Conservation (phyloP, 2,888 invertebrate species). For the Hydriomena furcata region DNA sequence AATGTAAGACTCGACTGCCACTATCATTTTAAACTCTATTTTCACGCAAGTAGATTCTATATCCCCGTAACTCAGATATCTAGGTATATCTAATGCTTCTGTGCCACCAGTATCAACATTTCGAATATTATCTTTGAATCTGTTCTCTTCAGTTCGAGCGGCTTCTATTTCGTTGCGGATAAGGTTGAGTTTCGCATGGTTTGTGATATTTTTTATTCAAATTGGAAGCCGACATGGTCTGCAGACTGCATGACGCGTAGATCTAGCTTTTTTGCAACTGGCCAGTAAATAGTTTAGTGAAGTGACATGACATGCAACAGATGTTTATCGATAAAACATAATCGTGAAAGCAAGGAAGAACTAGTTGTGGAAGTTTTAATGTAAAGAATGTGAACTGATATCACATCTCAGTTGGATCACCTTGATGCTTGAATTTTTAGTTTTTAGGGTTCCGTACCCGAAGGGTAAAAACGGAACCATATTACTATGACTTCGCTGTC, state of each 20-base stretch:
- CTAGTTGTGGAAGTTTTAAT: not conserved
- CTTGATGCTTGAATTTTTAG: no score
- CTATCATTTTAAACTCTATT: constrained; percentile 10
- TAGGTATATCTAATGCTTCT: constrained; percentile 3
- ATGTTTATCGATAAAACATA: constrained; percentile 12
- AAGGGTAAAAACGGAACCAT: no score
- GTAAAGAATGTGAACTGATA: no score
- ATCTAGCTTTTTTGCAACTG: constrained; percentile 69
- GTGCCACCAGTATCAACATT: constrained; percentile 18
- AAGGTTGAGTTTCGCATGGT: constrained; percentile 43
- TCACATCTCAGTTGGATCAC: no score
- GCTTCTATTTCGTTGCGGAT: constrained; percentile 16
- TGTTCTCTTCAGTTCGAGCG: not conserved
- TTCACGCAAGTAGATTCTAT: not conserved
- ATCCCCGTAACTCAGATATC: not conserved
- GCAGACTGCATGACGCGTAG: constrained; percentile 77
- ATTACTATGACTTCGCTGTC: no score
- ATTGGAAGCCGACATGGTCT: constrained; percentile 50
- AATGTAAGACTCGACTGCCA: not conserved
- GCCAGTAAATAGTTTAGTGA: constrained; percentile 62
- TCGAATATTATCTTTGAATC: constrained; percentile 16
- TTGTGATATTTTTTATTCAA: constrained; percentile 53
- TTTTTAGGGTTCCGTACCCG: no score
- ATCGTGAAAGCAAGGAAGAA: constrained; percentile 9
- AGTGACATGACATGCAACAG: constrained; percentile 34